Base-by-base conservation (phyloP, 1,140 invertebrate genomes). In the Dufourea novaeangliae region DNA sequence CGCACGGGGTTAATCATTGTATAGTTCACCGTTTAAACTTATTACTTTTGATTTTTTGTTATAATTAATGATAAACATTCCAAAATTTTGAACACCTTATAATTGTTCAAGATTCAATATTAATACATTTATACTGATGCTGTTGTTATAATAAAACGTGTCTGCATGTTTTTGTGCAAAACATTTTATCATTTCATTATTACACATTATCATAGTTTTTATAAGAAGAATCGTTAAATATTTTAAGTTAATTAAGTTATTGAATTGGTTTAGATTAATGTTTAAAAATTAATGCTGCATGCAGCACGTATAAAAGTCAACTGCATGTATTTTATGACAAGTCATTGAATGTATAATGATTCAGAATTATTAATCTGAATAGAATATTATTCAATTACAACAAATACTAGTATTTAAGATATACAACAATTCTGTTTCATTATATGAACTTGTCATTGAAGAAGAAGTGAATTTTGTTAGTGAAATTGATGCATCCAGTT, bases 121-220 rank as follows among this genome's bases (percentile, higher is more conserved):
- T 75, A 56, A 32, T 66, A 63, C 39, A 57, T 46, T 73, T 68
- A 62, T 50, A 39, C 62, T 46, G 34, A 62, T 54, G 27, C 52
- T 63, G 14, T 67, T 54, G 41, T 59, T 63, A 20, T 61, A 77
- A 82, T 80, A 71, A 80, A 76, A 77, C 63, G 57, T 37, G 7
- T 67, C 25, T 39, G 61, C 69, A 66, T 32, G 50, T 52, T 75
- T 66, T 46, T 7, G 2, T 70, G 32, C 56, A 14, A 50, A 59
- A 59, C 20, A 7, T 34, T 46, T 56, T 8, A 8, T 22, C 10
- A 34, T 71, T 22, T 39, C 12, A 25, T 27, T 37, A 46, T 11
- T 57, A 34, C 14, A 34, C 44, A 37, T 37, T 46, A 46, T n/a
- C 32, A 20, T 6, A 7, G 14, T 10, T 20, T 27, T 34, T 2